These are phyloP conservation scores for Chiloscyllium punctatum DNA, from an alignment of 2,797 vertebrate genomes.

Conservation along the genomic window DNA sequence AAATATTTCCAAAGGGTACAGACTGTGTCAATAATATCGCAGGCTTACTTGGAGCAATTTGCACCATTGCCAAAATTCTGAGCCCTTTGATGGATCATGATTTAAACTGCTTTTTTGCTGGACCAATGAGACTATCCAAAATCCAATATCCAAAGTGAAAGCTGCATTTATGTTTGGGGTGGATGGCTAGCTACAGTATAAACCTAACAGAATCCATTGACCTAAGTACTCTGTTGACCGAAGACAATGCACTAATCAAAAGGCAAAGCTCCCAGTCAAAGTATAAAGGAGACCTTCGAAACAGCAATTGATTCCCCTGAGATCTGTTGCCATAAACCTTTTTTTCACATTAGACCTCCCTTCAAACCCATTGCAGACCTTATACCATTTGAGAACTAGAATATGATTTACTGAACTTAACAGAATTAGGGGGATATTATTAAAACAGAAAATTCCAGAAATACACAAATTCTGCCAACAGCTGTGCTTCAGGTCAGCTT, in stretches of 20 bases:
- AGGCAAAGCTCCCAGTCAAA: not conserved
- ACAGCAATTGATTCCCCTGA: too few species aligned
- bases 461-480: too few species aligned
- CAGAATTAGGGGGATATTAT: not conserved
- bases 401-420: not conserved
- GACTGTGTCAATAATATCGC: not conserved
- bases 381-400: too few species aligned
- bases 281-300: too few species aligned
- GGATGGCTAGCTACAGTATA: not conserved
- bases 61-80: not conserved
- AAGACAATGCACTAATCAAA: not conserved
- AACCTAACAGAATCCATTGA: not conserved
- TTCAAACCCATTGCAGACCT: not conserved
- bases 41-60: not conserved
- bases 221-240: not conserved
- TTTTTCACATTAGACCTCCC: not conserved
- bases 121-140: not conserved
- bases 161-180: not conserved
- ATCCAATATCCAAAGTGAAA: not conserved
- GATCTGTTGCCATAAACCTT: not conserved
- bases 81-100: not conserved
- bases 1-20: not conserved
- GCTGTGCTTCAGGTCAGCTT: too few species aligned
- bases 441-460: too few species aligned
- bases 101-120: not conserved